Percentiles rank a stretch among this genome's conserved stretches.
Conservation (phyloP, 2,113 vertebrate species). For the Pavo muticus region DNA sequence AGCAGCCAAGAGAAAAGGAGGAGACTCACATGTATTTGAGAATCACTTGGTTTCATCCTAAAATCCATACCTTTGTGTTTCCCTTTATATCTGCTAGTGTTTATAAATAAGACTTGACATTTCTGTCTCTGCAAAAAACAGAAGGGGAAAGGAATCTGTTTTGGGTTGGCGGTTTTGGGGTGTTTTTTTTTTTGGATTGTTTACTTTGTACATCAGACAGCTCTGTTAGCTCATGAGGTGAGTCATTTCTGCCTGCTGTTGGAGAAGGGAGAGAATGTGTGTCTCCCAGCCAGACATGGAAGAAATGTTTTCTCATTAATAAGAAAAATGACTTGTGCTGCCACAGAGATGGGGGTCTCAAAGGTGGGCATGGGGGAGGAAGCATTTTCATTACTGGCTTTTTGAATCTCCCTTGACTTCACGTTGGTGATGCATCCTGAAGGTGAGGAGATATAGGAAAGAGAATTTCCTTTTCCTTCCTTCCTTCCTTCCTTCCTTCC, state of each 20-base stretch:
- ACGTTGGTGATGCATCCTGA: neutral
- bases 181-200: neutral
- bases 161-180: too few relatives aligned
- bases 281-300: accelerated
- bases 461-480: neutral
- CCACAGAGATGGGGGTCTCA: neutral
- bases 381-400: neutral
- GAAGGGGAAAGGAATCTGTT: neutral
- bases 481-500: neutral
- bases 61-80: neutral
- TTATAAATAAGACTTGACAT: conserved; percentile 1
- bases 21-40: neutral
- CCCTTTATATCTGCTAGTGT: neutral
- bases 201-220: conserved; percentile 14
- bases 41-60: neutral
- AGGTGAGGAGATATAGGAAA: neutral
- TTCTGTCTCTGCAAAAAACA: neutral
- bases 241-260: neutral
- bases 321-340: neutral
- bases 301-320: neutral
- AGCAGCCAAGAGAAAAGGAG: neutral
- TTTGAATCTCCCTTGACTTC: neutral
- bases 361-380: neutral
- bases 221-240: neutral
- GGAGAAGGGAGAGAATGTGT: neutral